Evolutionary conservation across 2,888 invertebrate species (phyloP).

Genomic region (Chymomyza amoena): DNA sequence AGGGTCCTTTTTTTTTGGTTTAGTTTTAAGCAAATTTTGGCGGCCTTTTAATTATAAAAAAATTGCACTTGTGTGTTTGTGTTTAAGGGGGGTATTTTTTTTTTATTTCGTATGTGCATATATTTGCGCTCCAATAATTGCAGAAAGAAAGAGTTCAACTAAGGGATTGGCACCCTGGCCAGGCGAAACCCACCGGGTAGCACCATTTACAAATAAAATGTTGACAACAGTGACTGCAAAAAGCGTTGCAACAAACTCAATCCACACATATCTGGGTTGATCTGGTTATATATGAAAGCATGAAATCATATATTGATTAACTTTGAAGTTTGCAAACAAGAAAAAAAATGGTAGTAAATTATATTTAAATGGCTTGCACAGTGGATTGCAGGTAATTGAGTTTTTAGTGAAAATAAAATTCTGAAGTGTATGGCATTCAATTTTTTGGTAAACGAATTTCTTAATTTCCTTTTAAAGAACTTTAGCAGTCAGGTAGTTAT

Average conservation of each 20-base stretch:
- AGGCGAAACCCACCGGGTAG: background rate
- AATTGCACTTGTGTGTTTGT: slow-evolving; percentile 24
- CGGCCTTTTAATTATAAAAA: slow-evolving; percentile 51
- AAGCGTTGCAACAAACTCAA: slow-evolving; percentile 12
- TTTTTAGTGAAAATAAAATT: background rate
- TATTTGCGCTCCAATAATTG: slow-evolving; percentile 60
- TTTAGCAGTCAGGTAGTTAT: too few relatives aligned
- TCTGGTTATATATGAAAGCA: background rate
- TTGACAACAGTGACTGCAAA: slow-evolving; percentile 32
- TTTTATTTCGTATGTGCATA: slow-evolving; percentile 9
- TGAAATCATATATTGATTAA: background rate
- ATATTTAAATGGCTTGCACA: background rate
- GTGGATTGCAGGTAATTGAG: background rate
- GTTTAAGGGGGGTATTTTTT: background rate
- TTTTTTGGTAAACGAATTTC: too few relatives aligned
- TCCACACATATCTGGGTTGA: background rate
- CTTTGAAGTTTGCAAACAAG: background rate
- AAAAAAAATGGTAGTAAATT: background rate
- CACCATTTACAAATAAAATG: slow-evolving; percentile 46
- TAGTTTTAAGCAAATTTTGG: slow-evolving; percentile 32
- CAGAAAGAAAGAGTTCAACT: slow-evolving; percentile 49
- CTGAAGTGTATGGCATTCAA: too few relatives aligned
- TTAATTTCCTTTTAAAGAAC: too few relatives aligned
- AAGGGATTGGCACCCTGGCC: slow-evolving; percentile 8
- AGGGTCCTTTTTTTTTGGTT: slow-evolving; percentile 21